phyloP scores from a whole-genome alignment of 2,113 vertebrate genomes.

The Hemichromis elongatus region DNA sequence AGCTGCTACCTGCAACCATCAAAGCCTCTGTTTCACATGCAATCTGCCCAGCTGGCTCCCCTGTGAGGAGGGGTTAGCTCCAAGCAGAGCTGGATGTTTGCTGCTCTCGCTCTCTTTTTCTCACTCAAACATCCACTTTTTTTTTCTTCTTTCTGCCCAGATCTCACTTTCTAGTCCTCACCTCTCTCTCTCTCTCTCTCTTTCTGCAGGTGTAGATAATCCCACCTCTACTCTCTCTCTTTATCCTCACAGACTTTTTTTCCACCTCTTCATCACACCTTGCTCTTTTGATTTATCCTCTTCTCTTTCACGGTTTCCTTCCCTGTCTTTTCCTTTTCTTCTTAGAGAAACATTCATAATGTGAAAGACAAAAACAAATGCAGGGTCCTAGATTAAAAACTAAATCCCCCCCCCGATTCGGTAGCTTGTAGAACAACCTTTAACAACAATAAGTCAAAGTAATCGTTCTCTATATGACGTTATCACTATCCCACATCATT shows the following conservation, averaged over 20 bases:
- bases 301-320: not conserved
- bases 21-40: conserved; percentile 62
- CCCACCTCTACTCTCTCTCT: not conserved
- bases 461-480: not conserved
- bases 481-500: not conserved
- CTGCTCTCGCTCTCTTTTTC: not conserved
- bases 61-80: conserved; percentile 31
- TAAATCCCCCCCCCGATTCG: not conserved
- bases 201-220: not conserved
- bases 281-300: not conserved
- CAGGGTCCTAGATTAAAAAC: not conserved
- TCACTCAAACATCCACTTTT: not conserved
- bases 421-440: not conserved
- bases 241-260: not conserved
- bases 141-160: not conserved
- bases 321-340: not conserved
- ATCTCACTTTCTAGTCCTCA: not conserved
- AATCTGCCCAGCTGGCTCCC: conserved; percentile 63
- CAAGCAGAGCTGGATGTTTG: conserved; percentile 26
- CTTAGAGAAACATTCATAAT: not conserved
- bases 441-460: not conserved
- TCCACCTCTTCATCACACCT: not conserved
- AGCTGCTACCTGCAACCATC: conserved; percentile 70
- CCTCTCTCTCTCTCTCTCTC: not conserved
- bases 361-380: not conserved